Base-by-base conservation (phyloP, 2,797 vertebrate genomes). In the Macroramphosus scolopax region DNA sequence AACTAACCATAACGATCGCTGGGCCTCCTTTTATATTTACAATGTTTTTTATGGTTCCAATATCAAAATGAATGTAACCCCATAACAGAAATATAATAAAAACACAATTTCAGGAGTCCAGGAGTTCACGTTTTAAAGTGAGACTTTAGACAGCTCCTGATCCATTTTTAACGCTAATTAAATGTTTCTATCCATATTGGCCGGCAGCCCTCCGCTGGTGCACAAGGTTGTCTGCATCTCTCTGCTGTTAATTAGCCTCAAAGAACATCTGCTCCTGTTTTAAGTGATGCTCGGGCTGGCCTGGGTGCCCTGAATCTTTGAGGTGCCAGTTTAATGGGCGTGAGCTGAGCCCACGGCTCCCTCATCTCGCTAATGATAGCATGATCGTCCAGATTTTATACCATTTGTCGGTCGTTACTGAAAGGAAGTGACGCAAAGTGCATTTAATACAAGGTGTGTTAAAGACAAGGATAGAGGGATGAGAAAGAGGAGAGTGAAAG, bases 191-290 rank as follows among this genome's bases (percentile, higher is more conserved):
- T 80, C 77, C 79, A 82, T 78, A 70, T 74, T 74, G 77, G 69
- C 68, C 44, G 29, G 57, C 55, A 71, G 71, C 57, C 70, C 57
- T 77, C 84, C 80, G 82, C 72, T 46, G 67, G 72, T 70, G 75
- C 57, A 51, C 58, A 41, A 53, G 61, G 73, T 73, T 73, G 72
- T 72, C 72, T 67, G 53, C 52, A 42, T 76, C 54, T 39, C 58
- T 61, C 33, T 7, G 15, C 44, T 68, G 53, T 76, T 87, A 87
- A 88, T 87, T 88, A 77, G 83, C 77, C 52, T 60, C 51, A 55
- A 28, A 72, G 67, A 85, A 86, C 87, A 88, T 85, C 82, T 87
- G 87, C 83, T 84, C 73, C 60, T 61, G 78, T 70, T 84, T 82
- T 72, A 77, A 72, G 54, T 48, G 76, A 72, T 47, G 73, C 68